Evolutionary conservation across 2,888 invertebrate species (phyloP).

Genomic region (Micoletzkya japonica): DNA sequence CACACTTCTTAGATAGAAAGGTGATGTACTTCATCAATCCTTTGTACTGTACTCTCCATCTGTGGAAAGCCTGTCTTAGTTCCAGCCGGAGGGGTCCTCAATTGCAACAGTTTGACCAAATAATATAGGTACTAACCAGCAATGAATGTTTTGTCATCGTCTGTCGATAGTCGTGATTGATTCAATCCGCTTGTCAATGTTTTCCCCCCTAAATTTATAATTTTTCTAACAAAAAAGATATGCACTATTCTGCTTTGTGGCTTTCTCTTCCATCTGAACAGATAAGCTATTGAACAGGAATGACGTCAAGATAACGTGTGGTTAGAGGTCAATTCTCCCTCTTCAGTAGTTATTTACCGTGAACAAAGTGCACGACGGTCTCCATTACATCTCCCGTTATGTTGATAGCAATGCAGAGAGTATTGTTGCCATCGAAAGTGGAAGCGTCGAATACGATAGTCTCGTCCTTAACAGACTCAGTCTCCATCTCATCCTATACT

Average conservation of each 20-base stretch:
- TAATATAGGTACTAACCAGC: background rate
- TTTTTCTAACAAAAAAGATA: no score
- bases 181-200: no score
- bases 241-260: no score
- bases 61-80: conserved; percentile 46
- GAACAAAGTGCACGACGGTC: background rate
- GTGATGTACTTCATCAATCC: conserved; percentile 43
- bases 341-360: background rate
- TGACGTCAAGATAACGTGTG: no score
- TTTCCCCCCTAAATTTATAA: no score
- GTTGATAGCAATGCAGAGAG: conserved; percentile 4
- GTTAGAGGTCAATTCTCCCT: no score
- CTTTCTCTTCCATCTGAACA: no score
- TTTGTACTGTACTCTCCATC: conserved; percentile 47
- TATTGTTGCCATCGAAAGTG: conserved; percentile 3
- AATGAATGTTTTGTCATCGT: conserved; percentile 1
- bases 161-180: background rate
- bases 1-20: background rate
- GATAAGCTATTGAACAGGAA: no score
- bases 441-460: conserved; percentile 9
- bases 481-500: background rate
- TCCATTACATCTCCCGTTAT: conserved; percentile 7
- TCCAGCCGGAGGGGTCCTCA: conserved; percentile 42
- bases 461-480: conserved; percentile 7
- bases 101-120: background rate